Evolutionary conservation across 2,113 vertebrate genomes (phyloP).

Genomic region (Polyodon spathula): DNA sequence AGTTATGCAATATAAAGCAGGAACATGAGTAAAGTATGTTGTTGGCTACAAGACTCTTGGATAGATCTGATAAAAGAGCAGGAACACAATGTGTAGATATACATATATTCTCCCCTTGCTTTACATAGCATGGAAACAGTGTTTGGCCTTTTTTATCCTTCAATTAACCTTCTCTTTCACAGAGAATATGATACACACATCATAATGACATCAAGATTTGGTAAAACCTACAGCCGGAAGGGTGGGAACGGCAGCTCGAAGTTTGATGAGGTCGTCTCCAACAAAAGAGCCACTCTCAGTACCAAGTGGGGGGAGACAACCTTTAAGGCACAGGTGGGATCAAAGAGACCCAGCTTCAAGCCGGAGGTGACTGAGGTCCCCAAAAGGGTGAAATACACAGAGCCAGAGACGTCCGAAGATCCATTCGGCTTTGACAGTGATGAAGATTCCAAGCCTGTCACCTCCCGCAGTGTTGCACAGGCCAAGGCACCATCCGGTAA

Average conservation of each 20-base stretch:
- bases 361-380: conserved; percentile 65
- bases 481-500: conserved; percentile 57
- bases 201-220: conserved; percentile 97
- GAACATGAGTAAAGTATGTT: too few species aligned
- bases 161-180: conserved; percentile 23
- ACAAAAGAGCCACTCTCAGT: conserved; percentile 87
- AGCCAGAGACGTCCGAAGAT: conserved; percentile 79
- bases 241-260: conserved; percentile 94
- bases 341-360: conserved; percentile 77
- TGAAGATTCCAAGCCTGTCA: conserved; percentile 81
- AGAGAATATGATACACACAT: conserved; percentile 94
- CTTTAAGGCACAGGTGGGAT: conserved; percentile 88
- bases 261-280: conserved; percentile 95
- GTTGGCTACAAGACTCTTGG: too few species aligned
- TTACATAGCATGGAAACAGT: conserved; percentile 11
- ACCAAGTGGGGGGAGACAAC: conserved; percentile 98
- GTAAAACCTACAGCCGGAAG: conserved; percentile 97
- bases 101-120: conserved; percentile 4
- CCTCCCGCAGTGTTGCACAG: conserved; percentile 65
- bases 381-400: conserved; percentile 77
- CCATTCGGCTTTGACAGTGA: conserved; percentile 97
- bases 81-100: too few species aligned
- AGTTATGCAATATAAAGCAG: too few species aligned
- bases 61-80: too few species aligned
- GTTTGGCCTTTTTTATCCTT: conserved; percentile 17